phyloP scores from a whole-genome alignment of 2,888 invertebrate species.

The Listrodromus nycthemerus region DNA sequence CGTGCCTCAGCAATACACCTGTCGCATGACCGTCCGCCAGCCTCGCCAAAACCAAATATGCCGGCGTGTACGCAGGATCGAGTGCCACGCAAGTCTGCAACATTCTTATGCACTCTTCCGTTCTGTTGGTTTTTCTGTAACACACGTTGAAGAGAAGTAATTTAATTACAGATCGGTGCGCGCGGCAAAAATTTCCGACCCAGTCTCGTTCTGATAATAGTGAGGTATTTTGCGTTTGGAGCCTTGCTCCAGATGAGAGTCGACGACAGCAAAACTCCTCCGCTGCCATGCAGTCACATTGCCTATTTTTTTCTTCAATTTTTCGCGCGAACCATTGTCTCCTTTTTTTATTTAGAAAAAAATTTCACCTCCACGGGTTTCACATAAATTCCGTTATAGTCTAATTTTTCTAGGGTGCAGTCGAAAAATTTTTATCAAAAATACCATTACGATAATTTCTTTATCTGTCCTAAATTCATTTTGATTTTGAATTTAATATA shows the following conservation, averaged over 20 bases:
- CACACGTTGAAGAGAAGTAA: slow-evolving; percentile 3
- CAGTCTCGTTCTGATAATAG: background rate
- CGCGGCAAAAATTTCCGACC: background rate
- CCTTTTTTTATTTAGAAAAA: no score
- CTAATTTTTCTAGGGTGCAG: background rate
- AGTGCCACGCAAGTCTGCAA: slow-evolving; percentile 88
- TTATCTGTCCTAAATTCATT: no score
- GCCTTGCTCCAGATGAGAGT: no score
- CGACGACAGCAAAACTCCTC: no score
- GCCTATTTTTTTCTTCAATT: no score
- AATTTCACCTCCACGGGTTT: no score
- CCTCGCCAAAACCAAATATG: slow-evolving; percentile 89
- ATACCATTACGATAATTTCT: no score
- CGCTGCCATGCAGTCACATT: background rate
- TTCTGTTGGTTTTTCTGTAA: slow-evolving; percentile 88
- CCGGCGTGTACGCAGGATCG: slow-evolving; percentile 89
- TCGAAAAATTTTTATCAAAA: background rate
- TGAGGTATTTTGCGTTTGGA: background rate
- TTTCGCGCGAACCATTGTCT: no score
- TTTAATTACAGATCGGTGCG: background rate
- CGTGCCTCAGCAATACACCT: slow-evolving; percentile 87
- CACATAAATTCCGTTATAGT: no score
- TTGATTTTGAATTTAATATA: no score
- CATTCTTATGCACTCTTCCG: slow-evolving; percentile 88
- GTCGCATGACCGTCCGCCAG: slow-evolving; percentile 86